These are phyloP conservation scores for Bubo blakistoni DNA, from an alignment of 2,113 vertebrate genomes.

Conservation along the genomic window DNA sequence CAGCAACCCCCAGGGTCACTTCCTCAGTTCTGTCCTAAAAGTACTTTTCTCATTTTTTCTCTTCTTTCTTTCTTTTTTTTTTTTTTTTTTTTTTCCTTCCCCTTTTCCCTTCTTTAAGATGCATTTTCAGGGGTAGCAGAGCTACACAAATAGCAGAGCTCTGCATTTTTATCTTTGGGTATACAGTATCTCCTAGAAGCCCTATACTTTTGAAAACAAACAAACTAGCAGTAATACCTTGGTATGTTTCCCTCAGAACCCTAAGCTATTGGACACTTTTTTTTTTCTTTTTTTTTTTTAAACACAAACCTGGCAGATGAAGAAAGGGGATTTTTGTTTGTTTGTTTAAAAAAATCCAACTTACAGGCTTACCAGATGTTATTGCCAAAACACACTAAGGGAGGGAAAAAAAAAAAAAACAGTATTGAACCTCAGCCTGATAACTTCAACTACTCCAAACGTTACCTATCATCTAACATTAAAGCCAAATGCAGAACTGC, in stretches of 20 bases:
- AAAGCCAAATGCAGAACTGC: not conserved
- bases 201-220: not conserved
- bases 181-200: not conserved
- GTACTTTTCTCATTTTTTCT: not conserved
- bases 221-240: not conserved
- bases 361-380: not conserved
- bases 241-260: not conserved
- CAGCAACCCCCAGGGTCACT: not conserved
- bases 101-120: not conserved
- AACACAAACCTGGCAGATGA: not conserved
- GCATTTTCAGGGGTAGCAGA: not conserved
- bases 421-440: not conserved
- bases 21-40: not conserved
- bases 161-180: not conserved
- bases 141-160: not conserved
- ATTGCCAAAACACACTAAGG: not conserved
- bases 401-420: not conserved
- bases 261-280: not conserved
- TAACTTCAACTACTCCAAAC: not conserved
- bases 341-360: not conserved
- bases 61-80: not conserved
- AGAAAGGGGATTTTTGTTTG: not conserved
- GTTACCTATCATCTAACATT: not conserved
- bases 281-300: not conserved
- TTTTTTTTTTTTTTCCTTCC: not conserved